Evolutionary conservation across 2,888 invertebrate genomes (phyloP), one percentile per base, ranked within the genome.

Genomic region (Argyresthia albistria): DNA sequence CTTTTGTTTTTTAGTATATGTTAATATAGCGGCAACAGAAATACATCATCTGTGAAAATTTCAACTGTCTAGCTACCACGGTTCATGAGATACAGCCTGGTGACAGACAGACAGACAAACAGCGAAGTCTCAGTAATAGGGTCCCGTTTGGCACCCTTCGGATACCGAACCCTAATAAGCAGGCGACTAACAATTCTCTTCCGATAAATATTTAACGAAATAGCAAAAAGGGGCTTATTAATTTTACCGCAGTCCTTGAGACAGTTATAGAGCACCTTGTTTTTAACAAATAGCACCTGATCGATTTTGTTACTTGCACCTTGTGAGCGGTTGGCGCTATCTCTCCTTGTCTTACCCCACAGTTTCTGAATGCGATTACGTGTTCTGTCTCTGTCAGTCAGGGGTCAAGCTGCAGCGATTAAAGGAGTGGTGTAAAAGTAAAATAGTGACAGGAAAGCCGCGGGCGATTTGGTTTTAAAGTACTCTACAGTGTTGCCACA

Each of bases 221-320:
- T 55, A 57, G 51, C 15, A 37, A 48, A 55, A 57, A 54, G 54
- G 57, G 57, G 64, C 65, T 66, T 72, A 73, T 74, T 67, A 73
- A 75, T 72, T 76, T 71, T 69, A 73, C 65, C 61, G 62, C 61
- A 65, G 68, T 65, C 72, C 73, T 72, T 65, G 65, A 69, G 65
- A 66, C 65, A 64, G 64, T 68, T 61, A 65, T 54, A 62, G 66
- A 76, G 73, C 84, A 83, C 82, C 83, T 83, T 82, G 80, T 78
- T 69, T 45, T 74, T 73, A 80, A 75, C 77, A 83, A 86, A 86
- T 72, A 83, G 82, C 83, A 86, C 84, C 86, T 86, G 84, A 87
- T 78, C 79, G 74, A 73, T 77, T 73, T 65, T 60, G 64, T 65
- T 64, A 54, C 61, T 60, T 80, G 82, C 86, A 87, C 84, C 86